Evolutionary conservation across 2,888 invertebrate species (phyloP).

Genomic region (Atrina japonica): DNA sequence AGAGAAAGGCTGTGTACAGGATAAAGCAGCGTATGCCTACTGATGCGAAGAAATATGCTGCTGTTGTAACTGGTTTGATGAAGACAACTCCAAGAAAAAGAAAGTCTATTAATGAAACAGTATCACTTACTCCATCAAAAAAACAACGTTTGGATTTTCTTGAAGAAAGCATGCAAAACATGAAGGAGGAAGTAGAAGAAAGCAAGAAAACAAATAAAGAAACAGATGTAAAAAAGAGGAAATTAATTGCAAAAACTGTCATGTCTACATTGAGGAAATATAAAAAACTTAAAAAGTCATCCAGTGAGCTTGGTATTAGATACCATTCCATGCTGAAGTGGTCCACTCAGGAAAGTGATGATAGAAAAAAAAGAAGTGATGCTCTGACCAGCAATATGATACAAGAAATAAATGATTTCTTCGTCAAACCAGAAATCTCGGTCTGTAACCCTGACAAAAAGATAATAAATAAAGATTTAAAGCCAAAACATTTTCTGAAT

Average conservation of each 20-base stretch:
- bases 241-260: neutral
- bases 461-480: constrained; percentile 4
- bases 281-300: constrained; percentile 2
- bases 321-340: constrained; percentile 17
- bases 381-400: neutral
- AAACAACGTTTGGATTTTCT: constrained; percentile 8
- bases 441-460: constrained; percentile 17
- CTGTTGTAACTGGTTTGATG: neutral
- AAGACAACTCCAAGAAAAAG: constrained; percentile 3
- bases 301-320: constrained; percentile 25
- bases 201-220: no score
- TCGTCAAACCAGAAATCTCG: constrained; percentile 10
- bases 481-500: constrained; percentile 19
- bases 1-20: neutral
- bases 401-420: constrained; percentile 12
- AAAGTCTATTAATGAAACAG: neutral
- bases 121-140: constrained; percentile 4
- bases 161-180: constrained; percentile 4
- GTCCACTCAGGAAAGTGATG: constrained; percentile 14
- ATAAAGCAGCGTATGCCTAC: neutral
- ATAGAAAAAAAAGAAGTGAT: constrained; percentile 18
- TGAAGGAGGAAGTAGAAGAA: no score
- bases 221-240: constrained; percentile 2
- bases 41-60: constrained; percentile 2
- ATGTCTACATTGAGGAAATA: neutral